These are phyloP conservation scores for Aphelinus atriplicis DNA, from an alignment of 1,140 invertebrate species.

Conservation along the genomic window DNA sequence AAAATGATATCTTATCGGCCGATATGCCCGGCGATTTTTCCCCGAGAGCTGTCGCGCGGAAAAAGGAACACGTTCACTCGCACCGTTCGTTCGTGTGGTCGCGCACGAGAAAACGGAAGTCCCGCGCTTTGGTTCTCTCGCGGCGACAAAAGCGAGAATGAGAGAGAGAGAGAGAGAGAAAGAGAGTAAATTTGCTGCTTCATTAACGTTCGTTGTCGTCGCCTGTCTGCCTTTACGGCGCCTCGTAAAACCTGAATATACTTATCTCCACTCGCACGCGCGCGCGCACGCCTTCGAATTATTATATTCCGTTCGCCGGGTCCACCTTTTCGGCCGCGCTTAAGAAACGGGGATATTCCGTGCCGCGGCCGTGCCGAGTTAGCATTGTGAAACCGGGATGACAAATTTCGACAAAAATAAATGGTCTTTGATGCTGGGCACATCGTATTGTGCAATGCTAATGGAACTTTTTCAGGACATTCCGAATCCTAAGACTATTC, in stretches of 20 bases:
- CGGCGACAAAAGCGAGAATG: background rate
- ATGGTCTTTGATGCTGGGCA: too few relatives aligned
- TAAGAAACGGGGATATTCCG: background rate
- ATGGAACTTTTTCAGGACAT: too few relatives aligned
- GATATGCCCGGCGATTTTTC: background rate
- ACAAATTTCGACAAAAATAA: too few relatives aligned
- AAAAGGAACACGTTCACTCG: background rate
- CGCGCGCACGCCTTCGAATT: slow-evolving; percentile 9
- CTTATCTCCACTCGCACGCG: slow-evolving; percentile 12
- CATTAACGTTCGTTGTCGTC: slow-evolving; percentile 35
- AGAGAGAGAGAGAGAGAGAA: background rate
- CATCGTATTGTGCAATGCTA: too few relatives aligned
- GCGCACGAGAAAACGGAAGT: slow-evolving; percentile 21
- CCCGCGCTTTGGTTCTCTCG: background rate
- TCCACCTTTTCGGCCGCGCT: background rate
- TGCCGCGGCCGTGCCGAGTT: too few relatives aligned
- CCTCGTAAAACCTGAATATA: slow-evolving; percentile 39
- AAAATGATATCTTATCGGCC: slow-evolving; percentile 8
- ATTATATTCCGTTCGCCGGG: slow-evolving; percentile 18
- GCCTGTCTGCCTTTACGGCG: slow-evolving; percentile 29
- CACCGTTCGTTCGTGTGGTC: slow-evolving; percentile 2
- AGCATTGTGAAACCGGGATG: too few relatives aligned
- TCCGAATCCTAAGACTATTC: too few relatives aligned
- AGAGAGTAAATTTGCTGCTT: slow-evolving; percentile 25
- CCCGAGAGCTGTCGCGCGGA: background rate